These are phyloP conservation scores for Scomber japonicus DNA, from an alignment of 2,113 vertebrate species.

Conservation along the genomic window DNA sequence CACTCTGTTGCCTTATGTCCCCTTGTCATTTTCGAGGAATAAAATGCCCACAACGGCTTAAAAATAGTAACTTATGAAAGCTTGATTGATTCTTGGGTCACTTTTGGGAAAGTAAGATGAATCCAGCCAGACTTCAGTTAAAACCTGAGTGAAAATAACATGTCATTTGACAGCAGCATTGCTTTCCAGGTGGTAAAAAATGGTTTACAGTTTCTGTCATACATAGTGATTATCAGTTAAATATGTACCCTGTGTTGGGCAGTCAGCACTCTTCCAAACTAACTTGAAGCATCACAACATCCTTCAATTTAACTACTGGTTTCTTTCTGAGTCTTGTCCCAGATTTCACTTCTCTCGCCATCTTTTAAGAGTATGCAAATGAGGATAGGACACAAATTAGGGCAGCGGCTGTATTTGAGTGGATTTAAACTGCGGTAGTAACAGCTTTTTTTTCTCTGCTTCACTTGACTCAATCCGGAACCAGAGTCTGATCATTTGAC, in stretches of 20 bases:
- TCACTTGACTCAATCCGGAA: constrained; percentile 4
- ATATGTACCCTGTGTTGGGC: background rate
- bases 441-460: constrained; percentile 6
- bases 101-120: background rate
- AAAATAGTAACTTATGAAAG: background rate
- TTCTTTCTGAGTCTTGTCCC: constrained; percentile 34
- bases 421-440: constrained; percentile 26
- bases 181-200: background rate
- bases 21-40: background rate
- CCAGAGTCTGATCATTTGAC: constrained; percentile 5
- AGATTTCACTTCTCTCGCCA: constrained; percentile 44
- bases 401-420: constrained; percentile 29
- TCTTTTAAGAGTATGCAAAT: constrained; percentile 51
- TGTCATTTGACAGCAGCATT: background rate
- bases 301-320: background rate
- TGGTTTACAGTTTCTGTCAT: constrained; percentile 18
- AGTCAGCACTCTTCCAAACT: constrained; percentile 8
- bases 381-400: constrained; percentile 47
- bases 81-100: background rate
- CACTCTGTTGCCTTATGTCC: background rate
- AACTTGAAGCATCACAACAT: constrained; percentile 18
- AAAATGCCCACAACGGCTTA: background rate
- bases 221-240: constrained; percentile 1
- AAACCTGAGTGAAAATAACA: background rate
- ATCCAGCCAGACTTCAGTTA: background rate